Evolutionary conservation across 2,113 vertebrate species (phyloP), one percentile per base, ranked within the genome.

Genomic region (human): DNA sequence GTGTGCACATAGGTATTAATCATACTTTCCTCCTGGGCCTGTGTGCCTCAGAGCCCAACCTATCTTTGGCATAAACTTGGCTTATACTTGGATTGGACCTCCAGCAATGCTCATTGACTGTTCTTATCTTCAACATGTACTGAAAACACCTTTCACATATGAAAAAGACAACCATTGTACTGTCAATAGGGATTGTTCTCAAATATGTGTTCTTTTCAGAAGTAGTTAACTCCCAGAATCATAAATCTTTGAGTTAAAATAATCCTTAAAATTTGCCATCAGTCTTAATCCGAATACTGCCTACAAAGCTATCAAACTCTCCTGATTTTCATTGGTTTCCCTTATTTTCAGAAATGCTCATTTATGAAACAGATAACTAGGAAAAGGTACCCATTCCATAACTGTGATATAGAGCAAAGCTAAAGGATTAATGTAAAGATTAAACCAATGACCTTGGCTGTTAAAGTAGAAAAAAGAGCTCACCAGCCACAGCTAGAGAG

Each of bases 321-420:
- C 40, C 22, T 70, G 52, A 12, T 90, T 79, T 59, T 75, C 52
- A 10, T 3, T 27, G 12, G 45, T 43, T 22, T 43, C n/a, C 27
- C 4, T 90, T 55, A 73, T 68, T 90, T 96, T 83, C n/a, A 88
- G 55, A 90, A 93, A 91, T 14, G 70, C 32, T 80, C 25, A 83
- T 55, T 95, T 87, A 82, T 48, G 57, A 80, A 76, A 75, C 13
- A 96, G n/a, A 48, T 83, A 86, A 75, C 27, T 73, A 83, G 80
- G 40, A 80, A 94, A 25, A 90, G 22, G 6, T 45, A 18, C 18
- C 79, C 30, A 75, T 43, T 59, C 20, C 30, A 72, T 5, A 55
- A n/a, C 43, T 66, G 4, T 84, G 64, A 68, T 35, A 17, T 0
- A 83, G 59, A 68, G 35, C 9, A 43, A 55, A 84, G 23, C 6